Evolutionary conservation across 2,888 invertebrate genomes (phyloP), one percentile per base, ranked within the genome.

Genomic region (Ichneumon xanthorius): DNA sequence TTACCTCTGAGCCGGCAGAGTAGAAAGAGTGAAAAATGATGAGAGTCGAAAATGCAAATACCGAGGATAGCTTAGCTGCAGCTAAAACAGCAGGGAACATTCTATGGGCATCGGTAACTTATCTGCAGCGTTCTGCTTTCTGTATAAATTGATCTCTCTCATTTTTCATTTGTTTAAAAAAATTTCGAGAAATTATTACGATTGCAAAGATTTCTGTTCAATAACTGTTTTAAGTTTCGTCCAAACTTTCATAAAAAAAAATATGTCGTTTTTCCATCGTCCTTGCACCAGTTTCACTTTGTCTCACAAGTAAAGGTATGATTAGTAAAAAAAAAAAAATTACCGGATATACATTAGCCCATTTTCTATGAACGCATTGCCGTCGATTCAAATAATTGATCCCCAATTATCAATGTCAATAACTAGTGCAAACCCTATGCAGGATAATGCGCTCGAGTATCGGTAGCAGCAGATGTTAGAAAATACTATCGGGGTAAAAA

Each of bases 401-500:
- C 48, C 40, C 26, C 16, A 26, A 71, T 50, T 75, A 61, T 40
- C 26, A 37, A 37, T 40, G 16, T 53, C 40, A 63, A 71, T 63
- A 33, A 53, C 61, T 50, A 58, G 19, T 58, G 33, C 58, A 48
- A 73, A 72, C 40, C 33, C 16, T 45, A 71, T 33, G 50, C 16
- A 48, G 48, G 40, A 16, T 26, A 2, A 45, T 58, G 33, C 58
- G 14, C 19, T 40, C 33, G 2, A 3, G 26, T 65, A 78, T 77
- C 77, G 14, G 16, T 45, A 48, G 26, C 48, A 65, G 37, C 77
- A 82, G 77, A 70, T 82, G 77, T 71, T 65, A n/a, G n/a, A 22
- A 16, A 9, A 16, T n/a, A 82, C 30, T 19, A 4, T 55, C 19
- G n/a, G 22, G 37, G 65, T 53, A 30, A 61, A 75, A 63, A 75